Evolutionary conservation across 2,113 vertebrate species (phyloP).

Genomic region (Myotis davidii): DNA sequence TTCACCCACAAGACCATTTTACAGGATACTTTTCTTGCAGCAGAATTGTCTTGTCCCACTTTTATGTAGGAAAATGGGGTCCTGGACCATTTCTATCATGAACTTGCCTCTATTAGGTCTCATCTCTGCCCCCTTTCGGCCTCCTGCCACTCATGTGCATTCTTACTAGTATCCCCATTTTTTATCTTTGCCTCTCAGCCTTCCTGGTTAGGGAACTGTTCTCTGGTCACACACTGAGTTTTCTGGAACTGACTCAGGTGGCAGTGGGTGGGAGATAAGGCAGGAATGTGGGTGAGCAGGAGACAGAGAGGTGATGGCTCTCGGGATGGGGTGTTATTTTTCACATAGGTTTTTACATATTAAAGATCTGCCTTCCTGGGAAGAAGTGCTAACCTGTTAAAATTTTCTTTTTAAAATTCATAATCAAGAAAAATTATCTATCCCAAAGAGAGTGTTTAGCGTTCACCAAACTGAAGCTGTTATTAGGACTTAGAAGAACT

Average conservation of each 20-base stretch:
- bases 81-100: background rate
- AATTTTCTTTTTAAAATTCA: constrained; percentile 51
- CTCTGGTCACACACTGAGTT: background rate
- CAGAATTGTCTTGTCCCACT: background rate
- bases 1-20: background rate
- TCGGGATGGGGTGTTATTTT: background rate
- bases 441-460: background rate
- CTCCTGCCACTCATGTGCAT: background rate
- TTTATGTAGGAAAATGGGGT: background rate
- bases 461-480: background rate
- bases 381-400: constrained; percentile 53
- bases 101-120: background rate
- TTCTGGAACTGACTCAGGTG: background rate
- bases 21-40: background rate
- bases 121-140: background rate
- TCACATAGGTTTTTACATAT: background rate
- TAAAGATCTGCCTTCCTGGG: constrained; percentile 15
- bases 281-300: background rate
- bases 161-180: background rate
- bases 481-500: background rate
- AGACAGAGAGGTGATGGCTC: background rate
- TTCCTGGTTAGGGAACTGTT: background rate
- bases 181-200: background rate
- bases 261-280: background rate
- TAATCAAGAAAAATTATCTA: constrained; percentile 57